A percentile compares a stretch with the other conserved stretches of the same genome.
Evolutionary conservation across 2,797 vertebrate genomes (phyloP).

Genomic region (Sphaeramia orbicularis): DNA sequence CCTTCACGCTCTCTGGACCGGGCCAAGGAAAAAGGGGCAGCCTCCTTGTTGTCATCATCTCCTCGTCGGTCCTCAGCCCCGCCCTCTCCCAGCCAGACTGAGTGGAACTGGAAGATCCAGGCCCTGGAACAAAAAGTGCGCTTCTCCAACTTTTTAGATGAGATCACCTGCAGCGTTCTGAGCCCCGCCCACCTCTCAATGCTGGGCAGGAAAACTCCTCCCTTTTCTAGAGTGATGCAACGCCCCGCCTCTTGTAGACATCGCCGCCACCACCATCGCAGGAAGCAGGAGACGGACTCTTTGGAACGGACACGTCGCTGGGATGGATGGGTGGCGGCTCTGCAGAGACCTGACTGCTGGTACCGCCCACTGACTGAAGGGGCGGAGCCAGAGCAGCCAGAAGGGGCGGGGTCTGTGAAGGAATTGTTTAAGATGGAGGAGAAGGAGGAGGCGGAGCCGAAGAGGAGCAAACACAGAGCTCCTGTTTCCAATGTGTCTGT

Average conservation of each 20-base stretch:
- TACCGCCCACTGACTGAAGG: constrained; percentile 23
- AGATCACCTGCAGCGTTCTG: constrained; percentile 87
- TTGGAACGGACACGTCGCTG: constrained; percentile 63
- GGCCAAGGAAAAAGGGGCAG: constrained; percentile 1
- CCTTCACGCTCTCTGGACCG: constrained; percentile 51
- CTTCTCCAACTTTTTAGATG: constrained; percentile 92
- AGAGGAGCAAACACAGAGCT: constrained; percentile 27
- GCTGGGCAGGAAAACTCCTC: constrained; percentile 44
- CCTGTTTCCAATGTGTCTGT: constrained; percentile 49
- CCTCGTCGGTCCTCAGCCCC: constrained; percentile 13
- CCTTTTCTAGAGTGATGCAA: background rate
- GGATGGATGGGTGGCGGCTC: constrained; percentile 66
- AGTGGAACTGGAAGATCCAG: constrained; percentile 67
- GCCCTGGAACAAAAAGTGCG: constrained; percentile 86
- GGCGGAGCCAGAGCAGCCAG: constrained; percentile 6
- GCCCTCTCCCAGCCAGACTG: constrained; percentile 2
- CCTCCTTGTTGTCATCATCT: no score
- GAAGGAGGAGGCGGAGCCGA: constrained; percentile 26
- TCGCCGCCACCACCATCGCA: background rate
- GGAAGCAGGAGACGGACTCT: constrained; percentile 29
- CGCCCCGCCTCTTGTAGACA: constrained; percentile 24
- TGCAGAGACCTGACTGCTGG: constrained; percentile 58
- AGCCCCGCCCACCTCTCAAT: constrained; percentile 81
- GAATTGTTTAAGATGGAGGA: constrained; percentile 33
- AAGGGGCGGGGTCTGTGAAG: constrained; percentile 41